Evolutionary conservation across 2,113 vertebrate genomes (phyloP), one percentile per base, ranked within the genome.

Genomic region (Oreochromis aureus): DNA sequence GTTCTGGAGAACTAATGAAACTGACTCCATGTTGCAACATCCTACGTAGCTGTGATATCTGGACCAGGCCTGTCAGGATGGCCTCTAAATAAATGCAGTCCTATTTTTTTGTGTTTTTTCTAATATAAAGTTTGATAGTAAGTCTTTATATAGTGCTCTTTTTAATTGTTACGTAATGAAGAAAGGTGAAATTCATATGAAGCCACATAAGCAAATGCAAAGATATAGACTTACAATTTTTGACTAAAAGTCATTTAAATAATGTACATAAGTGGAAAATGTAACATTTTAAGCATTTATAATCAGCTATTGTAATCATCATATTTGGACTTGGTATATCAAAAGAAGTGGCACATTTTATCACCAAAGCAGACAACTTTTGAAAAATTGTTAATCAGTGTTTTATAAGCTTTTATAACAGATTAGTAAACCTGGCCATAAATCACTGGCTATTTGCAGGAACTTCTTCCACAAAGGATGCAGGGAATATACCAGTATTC

Each of bases 401-500:
- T 55, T 80, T 80, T 80, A 51, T 80, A 51, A 55, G 73, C 27
- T 78, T 51, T 53, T 32, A n/a, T 13, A 32, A 4, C 73, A n/a
- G 73, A n/a, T 54, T 24, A 22, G 8, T 9, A 11, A 48, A 78
- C 18, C 46, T 78, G 24, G 27, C 73, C 53, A 46, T 27, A 12
- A 3, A 54, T 84, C 32, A 90, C 63, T 87, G 48, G 39, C 13
- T 53, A 34, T 88, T 87, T 6, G 22, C 80, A 7, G 90, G 82
- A 61, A 73, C 71, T 51, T 94, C 63, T 88, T 95, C 83, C 90
- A 98, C 94, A 16, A 98, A 99, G 0, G 97, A 95, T 2, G 95
- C 96, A 27, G 99, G 99, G 91, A 99, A 99, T 87, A 99, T 99
- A 34, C 99, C 99, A 6, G 91, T 94, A 24, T 97, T 98, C 27